Base-by-base conservation (phyloP, 1,140 invertebrate species). In the Cotesia typhae region DNA sequence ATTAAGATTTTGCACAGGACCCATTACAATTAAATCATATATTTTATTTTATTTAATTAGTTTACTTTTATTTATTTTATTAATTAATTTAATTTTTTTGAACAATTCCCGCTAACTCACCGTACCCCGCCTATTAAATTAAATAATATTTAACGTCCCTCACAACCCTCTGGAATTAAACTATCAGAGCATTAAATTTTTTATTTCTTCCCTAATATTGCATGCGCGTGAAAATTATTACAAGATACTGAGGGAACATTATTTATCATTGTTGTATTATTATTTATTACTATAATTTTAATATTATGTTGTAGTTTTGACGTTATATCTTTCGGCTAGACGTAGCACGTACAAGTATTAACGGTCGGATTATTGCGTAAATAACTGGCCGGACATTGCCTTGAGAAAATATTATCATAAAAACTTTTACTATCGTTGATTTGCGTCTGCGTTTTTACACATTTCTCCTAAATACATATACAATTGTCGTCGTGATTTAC, bases 1-100 rank as follows among this genome's bases (percentile, higher is more conserved):
- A 82, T 74, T 78, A 76, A 83, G 76, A 77, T 79, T 55, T 84
- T 84, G 83, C 83, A 83, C 82, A 83, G 78, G 80, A 82, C 83
- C 83, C 83, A 80, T 81, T 78, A 76, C 75, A 55, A 80, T 79
- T 78, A 79, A 76, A 78, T 70, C 72, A 68, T 68, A 61, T 64
- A 70, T 41, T 73, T 73, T 71, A 55, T 35, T 66, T 70, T 35
- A 70, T 70, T 36, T 65, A 37, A n/a, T 61, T 57, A 28, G 20
- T 28, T 28, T 28, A 28, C 28, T 14, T 57, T 47, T 14, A 14
- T 14, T 14, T 14, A 14, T 14, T 14, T 14, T 14, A 14, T 14
- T 14, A 55, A 55, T 55, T 55, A 55, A 12, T 28, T 28, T 55
- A 12, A 55, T 61, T 74, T 57, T 72, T 66, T 37, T 70, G 47